Conservation (phyloP, 1,140 invertebrate genomes). For the Hermetia illucens region DNA sequence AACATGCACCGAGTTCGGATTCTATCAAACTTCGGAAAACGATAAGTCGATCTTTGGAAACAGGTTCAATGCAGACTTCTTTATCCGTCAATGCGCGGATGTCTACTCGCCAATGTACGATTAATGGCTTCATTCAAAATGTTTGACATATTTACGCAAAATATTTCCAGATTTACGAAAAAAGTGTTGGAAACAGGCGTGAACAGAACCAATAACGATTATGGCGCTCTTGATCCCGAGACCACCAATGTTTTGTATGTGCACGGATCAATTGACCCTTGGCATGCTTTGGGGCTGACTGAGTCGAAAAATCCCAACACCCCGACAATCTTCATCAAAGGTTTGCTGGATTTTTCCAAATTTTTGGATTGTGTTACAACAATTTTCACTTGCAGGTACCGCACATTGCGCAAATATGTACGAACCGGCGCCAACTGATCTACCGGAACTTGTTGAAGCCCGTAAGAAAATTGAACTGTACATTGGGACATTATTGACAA, state of each 20-base stretch:
- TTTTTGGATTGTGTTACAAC: conserved; percentile 6
- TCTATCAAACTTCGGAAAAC: conserved; percentile 76
- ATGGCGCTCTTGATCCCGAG: conserved; percentile 59
- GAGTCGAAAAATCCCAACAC: conserved; percentile 30
- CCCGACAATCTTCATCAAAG: conserved; percentile 59
- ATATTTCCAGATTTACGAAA: conserved; percentile 32
- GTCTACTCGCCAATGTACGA: conserved; percentile 47
- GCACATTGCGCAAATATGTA: conserved; percentile 75
- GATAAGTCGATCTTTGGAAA: conserved; percentile 60
- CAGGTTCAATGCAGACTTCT: conserved; percentile 65
- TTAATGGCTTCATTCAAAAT: not conserved
- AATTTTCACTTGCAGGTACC: conserved; percentile 41
- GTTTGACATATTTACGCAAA: conserved; percentile 30
- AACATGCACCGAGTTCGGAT: conserved; percentile 91
- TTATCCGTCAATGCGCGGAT: conserved; percentile 66
- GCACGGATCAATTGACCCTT: conserved; percentile 85
- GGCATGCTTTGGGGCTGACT: conserved; percentile 72
- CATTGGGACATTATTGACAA: no score
- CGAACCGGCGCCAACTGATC: conserved; percentile 44
- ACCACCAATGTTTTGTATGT: conserved; percentile 68
- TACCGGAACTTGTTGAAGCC: conserved; percentile 44
- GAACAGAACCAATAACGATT: conserved; percentile 59
- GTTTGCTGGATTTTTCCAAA: conserved; percentile 26
- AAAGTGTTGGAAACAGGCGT: conserved; percentile 34
- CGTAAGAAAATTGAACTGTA: conserved; percentile 41